phyloP scores from a whole-genome alignment of 2,888 invertebrate species.

The Trissolcus brochymenae region DNA sequence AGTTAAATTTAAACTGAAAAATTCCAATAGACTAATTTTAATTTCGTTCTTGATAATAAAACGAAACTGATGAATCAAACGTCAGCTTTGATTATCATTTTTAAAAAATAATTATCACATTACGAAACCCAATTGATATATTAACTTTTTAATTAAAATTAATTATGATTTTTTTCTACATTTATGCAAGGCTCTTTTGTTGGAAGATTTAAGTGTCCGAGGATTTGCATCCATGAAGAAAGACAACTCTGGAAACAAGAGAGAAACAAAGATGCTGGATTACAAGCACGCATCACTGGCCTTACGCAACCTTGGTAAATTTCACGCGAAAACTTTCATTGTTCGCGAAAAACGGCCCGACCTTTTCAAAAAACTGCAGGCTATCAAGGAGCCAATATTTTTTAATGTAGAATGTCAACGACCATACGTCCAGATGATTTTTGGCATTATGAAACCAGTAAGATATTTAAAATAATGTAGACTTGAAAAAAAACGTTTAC shows the following conservation, averaged over 20 bases:
- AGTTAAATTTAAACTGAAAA: conserved; percentile 6
- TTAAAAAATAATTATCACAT: too few species aligned
- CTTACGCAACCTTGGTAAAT: conserved; percentile 52
- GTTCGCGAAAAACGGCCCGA: conserved; percentile 54
- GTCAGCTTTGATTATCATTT: too few species aligned
- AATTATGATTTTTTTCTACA: background rate
- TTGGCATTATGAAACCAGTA: conserved; percentile 36
- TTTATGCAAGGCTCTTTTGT: conserved; percentile 52
- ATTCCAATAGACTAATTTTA: background rate
- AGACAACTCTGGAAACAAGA: conserved; percentile 19
- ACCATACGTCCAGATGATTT: background rate
- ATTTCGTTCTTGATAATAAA: background rate
- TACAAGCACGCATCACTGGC: conserved; percentile 56
- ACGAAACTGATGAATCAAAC: too few species aligned
- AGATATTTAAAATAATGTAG: background rate
- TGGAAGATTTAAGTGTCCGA: conserved; percentile 57
- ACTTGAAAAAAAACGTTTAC: background rate
- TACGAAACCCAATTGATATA: background rate
- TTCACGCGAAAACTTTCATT: conserved; percentile 61
- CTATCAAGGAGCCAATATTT: conserved; percentile 51
- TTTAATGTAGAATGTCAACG: background rate
- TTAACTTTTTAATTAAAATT: background rate
- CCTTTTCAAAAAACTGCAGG: conserved; percentile 46
- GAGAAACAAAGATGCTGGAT: conserved; percentile 54
- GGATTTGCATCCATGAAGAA: conserved; percentile 52